Conservation (phyloP, 2,113 vertebrate genomes). For the Austrofundulus limnaeus region DNA sequence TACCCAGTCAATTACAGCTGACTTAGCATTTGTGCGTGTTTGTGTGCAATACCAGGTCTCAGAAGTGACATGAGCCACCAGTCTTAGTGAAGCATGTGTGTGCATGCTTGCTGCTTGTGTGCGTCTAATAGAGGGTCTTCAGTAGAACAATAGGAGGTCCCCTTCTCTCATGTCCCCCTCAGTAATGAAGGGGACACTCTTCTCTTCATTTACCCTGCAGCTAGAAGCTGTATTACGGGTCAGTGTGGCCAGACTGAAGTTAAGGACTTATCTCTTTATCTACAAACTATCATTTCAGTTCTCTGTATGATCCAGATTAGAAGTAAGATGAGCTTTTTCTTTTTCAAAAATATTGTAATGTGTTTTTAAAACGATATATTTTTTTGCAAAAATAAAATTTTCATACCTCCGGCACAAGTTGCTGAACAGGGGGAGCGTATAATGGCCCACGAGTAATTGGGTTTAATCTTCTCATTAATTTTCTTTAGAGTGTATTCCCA, state of each 20-base stretch:
- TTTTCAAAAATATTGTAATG: background rate
- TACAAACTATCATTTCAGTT: conserved; percentile 21
- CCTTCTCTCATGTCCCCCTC: conserved; percentile 50
- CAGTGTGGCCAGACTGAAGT: conserved; percentile 44
- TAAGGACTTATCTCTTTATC: conserved; percentile 35
- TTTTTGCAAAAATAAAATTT: background rate
- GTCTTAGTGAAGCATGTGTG: conserved; percentile 38
- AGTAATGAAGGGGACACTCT: conserved; percentile 55
- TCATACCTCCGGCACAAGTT: conserved; percentile 85
- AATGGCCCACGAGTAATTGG: conserved; percentile 85
- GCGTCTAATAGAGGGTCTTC: conserved; percentile 53
- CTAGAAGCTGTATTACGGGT: conserved; percentile 63
- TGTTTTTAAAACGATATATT: background rate
- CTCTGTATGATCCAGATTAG: background rate
- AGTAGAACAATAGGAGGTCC: conserved; percentile 45
- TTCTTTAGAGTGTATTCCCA: conserved; percentile 86
- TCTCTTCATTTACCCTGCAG: conserved; percentile 63
- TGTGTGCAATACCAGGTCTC: conserved; percentile 32
- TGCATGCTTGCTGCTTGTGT: conserved; percentile 21
- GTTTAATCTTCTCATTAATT: conserved; percentile 70
- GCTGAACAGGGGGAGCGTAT: conserved; percentile 84
- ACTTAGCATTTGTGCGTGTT: conserved; percentile 1
- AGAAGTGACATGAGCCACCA: conserved; percentile 26
- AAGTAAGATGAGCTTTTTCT: conserved; percentile 25
- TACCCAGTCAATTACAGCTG: conserved; percentile 32